Percentiles rank a stretch among this genome's conserved stretches.
phyloP scores from a whole-genome alignment of 2,797 vertebrate genomes.

The Botia kubotai region DNA sequence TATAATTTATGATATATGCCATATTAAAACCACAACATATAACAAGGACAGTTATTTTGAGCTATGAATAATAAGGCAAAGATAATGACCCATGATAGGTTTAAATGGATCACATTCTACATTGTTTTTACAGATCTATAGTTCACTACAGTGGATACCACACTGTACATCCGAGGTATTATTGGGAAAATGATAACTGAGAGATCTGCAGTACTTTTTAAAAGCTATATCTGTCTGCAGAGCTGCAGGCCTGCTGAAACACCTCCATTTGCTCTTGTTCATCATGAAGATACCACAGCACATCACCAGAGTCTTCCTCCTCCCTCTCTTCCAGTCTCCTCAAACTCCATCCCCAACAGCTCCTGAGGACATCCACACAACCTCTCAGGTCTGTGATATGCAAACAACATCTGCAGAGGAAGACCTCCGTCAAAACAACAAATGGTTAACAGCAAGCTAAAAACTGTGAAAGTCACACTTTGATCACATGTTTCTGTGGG shows the following conservation, averaged over 20 bases:
- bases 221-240: constrained; percentile 86
- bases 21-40: too few species aligned
- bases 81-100: too few species aligned
- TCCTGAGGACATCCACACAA: constrained; percentile 76
- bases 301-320: constrained; percentile 90
- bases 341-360: constrained; percentile 85
- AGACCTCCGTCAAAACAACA: background rate
- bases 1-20: too few species aligned
- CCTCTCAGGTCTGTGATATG: background rate
- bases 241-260: constrained; percentile 88
- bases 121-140: too few species aligned
- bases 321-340: constrained; percentile 82
- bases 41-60: too few species aligned
- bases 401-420: too few species aligned
- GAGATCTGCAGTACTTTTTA: constrained; percentile 79
- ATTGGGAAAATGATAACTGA: background rate
- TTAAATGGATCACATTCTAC: too few species aligned
- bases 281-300: constrained; percentile 94
- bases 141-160: too few species aligned
- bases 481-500: background rate
- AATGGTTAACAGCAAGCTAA: background rate
- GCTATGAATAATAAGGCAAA: too few species aligned
- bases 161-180: too few species aligned
- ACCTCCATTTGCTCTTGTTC: constrained; percentile 95
- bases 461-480: background rate